A percentile compares a stretch with the other conserved stretches of the same genome.
These are phyloP conservation scores for Taurulus bubalis DNA, from an alignment of 2,113 vertebrate species.

Conservation along the genomic window DNA sequence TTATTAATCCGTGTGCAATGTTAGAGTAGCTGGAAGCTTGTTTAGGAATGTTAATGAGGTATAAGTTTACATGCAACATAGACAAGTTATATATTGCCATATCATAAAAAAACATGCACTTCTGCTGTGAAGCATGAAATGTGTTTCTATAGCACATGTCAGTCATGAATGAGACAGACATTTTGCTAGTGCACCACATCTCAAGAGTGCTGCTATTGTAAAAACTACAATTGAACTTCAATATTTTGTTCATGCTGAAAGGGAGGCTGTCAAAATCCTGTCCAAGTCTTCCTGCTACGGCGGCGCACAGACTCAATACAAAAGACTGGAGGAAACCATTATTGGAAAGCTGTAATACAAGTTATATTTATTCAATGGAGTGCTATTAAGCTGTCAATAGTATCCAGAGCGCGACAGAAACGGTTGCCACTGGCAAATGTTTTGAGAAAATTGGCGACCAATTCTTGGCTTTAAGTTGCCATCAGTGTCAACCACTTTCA, in stretches of 20 bases:
- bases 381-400: background rate
- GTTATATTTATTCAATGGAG: background rate
- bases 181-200: background rate
- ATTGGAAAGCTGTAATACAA: background rate
- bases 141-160: constrained; percentile 6
- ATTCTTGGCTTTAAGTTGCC: no score
- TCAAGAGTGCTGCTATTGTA: constrained; percentile 6
- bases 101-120: constrained; percentile 19
- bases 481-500: background rate
- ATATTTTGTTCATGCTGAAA: constrained; percentile 20
- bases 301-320: background rate
- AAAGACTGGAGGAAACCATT: background rate
- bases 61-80: constrained; percentile 6
- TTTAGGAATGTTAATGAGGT: constrained; percentile 52
- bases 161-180: constrained; percentile 13
- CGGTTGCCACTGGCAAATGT: background rate
- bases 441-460: background rate
- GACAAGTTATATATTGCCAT: background rate
- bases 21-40: constrained; percentile 35
- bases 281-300: background rate
- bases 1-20: constrained; percentile 38
- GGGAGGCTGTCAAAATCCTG: constrained; percentile 14
- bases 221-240: constrained; percentile 26
- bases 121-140: background rate
- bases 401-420: background rate